phyloP scores from a whole-genome alignment of 92 coral and sea anemone genomes.

The Bergia sp. region DNA sequence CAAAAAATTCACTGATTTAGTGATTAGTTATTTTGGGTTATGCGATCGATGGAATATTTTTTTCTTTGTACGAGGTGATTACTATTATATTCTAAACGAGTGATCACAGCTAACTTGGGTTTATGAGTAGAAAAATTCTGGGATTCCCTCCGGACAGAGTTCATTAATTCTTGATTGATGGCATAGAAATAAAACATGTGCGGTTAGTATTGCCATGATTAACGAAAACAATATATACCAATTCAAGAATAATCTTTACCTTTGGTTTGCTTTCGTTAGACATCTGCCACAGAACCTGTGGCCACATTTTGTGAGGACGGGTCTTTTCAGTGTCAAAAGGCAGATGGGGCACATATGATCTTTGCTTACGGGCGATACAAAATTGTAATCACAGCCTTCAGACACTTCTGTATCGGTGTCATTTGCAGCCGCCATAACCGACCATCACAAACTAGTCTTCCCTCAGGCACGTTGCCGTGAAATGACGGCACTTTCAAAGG shows the following conservation, averaged over 20 bases:
- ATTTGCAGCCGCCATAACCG: slow-evolving; percentile 28
- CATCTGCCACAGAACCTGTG: slow-evolving; percentile 30
- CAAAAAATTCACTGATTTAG: background rate
- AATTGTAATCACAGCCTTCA: slow-evolving; percentile 33
- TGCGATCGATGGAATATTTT: too few species aligned
- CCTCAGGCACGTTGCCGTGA: background rate
- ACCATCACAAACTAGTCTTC: background rate
- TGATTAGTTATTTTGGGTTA: background rate
- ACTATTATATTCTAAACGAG: background rate
- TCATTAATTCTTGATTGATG: background rate
- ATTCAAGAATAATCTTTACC: background rate
- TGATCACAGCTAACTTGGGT: background rate
- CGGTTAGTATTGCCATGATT: background rate
- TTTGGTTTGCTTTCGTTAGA: slow-evolving; percentile 18
- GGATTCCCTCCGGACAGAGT: background rate
- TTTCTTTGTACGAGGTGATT: background rate
- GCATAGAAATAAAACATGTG: background rate
- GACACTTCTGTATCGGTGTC: slow-evolving; percentile 3
- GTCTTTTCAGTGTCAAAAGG: slow-evolving; percentile 13
- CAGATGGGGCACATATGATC: slow-evolving; percentile 27
- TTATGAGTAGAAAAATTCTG: background rate
- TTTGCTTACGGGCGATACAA: slow-evolving; percentile 19
- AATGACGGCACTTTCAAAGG: background rate
- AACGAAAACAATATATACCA: background rate
- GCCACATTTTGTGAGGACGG: slow-evolving; percentile 41